Conservation (phyloP, 1,140 invertebrate genomes). For the Papilio glaucus region DNA sequence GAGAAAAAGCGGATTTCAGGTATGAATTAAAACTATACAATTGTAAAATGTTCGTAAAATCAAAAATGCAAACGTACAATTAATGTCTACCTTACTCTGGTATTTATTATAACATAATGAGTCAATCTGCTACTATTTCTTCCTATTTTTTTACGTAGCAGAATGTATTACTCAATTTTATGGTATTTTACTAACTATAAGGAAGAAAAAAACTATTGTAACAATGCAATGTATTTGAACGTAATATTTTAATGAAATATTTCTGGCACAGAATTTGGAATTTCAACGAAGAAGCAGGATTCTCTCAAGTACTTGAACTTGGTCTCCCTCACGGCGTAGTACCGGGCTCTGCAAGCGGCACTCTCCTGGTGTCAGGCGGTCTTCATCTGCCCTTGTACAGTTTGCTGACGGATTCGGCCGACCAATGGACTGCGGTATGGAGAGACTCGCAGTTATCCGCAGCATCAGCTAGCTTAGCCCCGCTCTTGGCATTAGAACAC, state of each 20-base stretch:
- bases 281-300: conserved; percentile 87
- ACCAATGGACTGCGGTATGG: conserved; percentile 71
- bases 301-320: conserved; percentile 86
- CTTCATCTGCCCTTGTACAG: conserved; percentile 82
- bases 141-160: too few relatives aligned
- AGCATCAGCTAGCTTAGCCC: conserved; percentile 68
- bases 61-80: too few relatives aligned
- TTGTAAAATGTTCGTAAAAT: conserved; percentile 32
- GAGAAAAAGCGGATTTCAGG: conserved; percentile 86
- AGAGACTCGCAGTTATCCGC: conserved; percentile 72
- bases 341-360: conserved; percentile 85
- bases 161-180: too few relatives aligned
- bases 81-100: too few relatives aligned
- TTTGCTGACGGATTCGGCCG: conserved; percentile 61
- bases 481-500: conserved; percentile 78
- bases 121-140: too few relatives aligned
- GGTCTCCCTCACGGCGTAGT: conserved; percentile 85
- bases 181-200: too few relatives aligned
- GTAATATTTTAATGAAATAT: conserved; percentile 4
- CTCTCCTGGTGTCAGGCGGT: conserved; percentile 84
- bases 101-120: too few relatives aligned
- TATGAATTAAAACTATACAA: conserved; percentile 49
- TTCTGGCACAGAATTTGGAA: conserved; percentile 85
- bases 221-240: too few relatives aligned
- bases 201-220: too few relatives aligned